phyloP scores from a whole-genome alignment of 2,888 invertebrate species.

The Saturnia pavonia region DNA sequence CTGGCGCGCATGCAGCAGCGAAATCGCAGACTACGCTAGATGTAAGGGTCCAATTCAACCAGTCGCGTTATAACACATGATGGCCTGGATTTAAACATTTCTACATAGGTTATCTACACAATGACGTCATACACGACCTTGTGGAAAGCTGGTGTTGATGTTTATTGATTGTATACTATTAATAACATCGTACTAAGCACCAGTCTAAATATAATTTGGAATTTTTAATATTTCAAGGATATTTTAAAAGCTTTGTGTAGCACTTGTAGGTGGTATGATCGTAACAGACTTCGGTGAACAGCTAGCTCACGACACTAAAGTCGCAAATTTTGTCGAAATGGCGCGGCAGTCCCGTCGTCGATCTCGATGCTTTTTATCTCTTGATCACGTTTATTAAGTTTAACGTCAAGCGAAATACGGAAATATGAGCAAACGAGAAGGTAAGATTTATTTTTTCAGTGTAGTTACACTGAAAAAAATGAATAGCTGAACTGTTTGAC shows the following conservation, averaged over 20 bases:
- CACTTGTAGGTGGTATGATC: background rate
- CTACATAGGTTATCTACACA: background rate
- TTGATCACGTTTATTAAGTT: constrained; percentile 77
- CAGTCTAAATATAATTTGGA: background rate
- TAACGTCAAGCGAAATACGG: constrained; percentile 71
- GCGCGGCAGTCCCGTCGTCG: constrained; percentile 53
- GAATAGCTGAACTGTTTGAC: too few relatives aligned
- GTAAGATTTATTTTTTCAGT: constrained; percentile 48
- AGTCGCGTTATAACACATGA: background rate
- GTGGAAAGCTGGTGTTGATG: background rate
- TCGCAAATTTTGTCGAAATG: constrained; percentile 58
- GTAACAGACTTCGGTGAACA: background rate
- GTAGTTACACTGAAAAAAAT: too few relatives aligned
- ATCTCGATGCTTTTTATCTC: constrained; percentile 72
- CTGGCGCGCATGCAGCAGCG: constrained; percentile 30
- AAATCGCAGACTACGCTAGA: constrained; percentile 18
- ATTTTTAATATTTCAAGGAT: background rate
- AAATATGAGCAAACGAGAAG: constrained; percentile 53
- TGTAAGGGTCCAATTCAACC: background rate
- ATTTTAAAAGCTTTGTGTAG: background rate
- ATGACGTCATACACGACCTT: background rate
- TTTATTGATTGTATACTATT: background rate
- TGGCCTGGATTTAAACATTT: constrained; percentile 1
- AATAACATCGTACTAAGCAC: background rate
- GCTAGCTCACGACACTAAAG: constrained; percentile 35